Evolutionary conservation across 2,797 vertebrate genomes (phyloP), one percentile per base, ranked within the genome.

Genomic region (Gymnoscopelus microlampas): DNA sequence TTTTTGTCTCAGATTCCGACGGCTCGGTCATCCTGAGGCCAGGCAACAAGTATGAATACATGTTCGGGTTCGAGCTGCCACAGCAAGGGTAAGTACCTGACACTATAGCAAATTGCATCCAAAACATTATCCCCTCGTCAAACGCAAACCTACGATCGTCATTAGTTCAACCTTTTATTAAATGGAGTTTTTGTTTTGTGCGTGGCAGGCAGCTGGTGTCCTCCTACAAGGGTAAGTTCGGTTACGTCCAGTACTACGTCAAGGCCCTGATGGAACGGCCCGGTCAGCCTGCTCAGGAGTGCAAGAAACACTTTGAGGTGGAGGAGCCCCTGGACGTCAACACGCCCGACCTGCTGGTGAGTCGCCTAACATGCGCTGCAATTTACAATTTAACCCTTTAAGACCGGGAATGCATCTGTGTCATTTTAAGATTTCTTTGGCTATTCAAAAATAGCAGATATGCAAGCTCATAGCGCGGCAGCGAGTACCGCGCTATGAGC

Each of bases 201-300:
- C 19, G 19, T 10, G 19, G 0, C 80, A 99, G 98, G 74, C 95
- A 96, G 0, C 70, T 99, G 69, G 97, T 98, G 66, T 96, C 97
- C 0, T 95, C 96, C 0, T 99, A 97, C 90, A 96, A 97, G 73
- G 97, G 98, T 0, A 98, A 98, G 74, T 99, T 98, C 0, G 98
- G 98, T 1, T 95, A 89, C 0, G 95, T 99, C 3, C 95, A 96
- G 15, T 99, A 99, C 26, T 96, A 89, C 67, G 96, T 98, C 23
- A 97, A 96, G 70, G 97, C 93, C 0, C 71, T 90, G 14, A 74
- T 99, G 81, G 96, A 97, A 53, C 94, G 96, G 0, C 93, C 94
- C 0, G 87, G 93, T 0, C 93, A 91, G 32, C 92, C 94, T 0
- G 68, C 87, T 0, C 87, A 96, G 2, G 94, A 96, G 82, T 89